Evolutionary conservation across 2,113 vertebrate genomes (phyloP).

Genomic region (Addax nasomaculatus): DNA sequence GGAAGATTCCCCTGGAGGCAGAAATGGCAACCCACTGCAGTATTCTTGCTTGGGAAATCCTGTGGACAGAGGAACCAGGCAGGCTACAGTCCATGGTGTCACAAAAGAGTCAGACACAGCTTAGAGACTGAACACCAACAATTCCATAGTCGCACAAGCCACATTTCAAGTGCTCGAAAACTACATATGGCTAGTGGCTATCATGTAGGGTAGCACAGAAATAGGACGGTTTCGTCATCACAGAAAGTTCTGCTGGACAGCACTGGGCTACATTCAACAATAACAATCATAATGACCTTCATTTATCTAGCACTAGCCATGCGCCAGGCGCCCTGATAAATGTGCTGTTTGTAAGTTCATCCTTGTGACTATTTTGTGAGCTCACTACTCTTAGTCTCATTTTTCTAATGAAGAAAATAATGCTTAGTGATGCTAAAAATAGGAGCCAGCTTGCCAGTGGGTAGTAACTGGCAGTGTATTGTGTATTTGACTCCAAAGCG

Average conservation of each 20-base stretch:
- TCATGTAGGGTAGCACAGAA: not conserved
- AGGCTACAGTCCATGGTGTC: not conserved
- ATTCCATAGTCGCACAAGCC: not conserved
- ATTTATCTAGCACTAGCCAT: not conserved
- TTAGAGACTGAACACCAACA: not conserved
- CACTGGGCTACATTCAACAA: not conserved
- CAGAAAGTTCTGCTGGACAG: not conserved
- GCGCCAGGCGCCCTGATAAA: not conserved
- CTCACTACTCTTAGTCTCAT: not conserved
- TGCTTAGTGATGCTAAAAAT: not conserved
- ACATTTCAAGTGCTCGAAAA: not conserved
- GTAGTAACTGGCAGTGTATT: not conserved
- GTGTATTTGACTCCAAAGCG: not conserved
- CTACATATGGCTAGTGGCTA: not conserved
- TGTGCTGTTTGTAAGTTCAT: not conserved
- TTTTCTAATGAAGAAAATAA: not conserved
- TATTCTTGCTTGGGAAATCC: not conserved
- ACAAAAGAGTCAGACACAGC: not conserved
- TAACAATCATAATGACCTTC: not conserved
- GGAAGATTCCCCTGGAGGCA: not conserved
- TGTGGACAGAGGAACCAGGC: not conserved
- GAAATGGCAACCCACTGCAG: not conserved
- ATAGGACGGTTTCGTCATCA: not conserved
- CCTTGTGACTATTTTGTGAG: not conserved
- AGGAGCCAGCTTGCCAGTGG: not conserved